A percentile compares a stretch with the other conserved stretches of the same genome.
phyloP scores from a whole-genome alignment of 2,113 vertebrate species.

The Glaucomys volans region DNA sequence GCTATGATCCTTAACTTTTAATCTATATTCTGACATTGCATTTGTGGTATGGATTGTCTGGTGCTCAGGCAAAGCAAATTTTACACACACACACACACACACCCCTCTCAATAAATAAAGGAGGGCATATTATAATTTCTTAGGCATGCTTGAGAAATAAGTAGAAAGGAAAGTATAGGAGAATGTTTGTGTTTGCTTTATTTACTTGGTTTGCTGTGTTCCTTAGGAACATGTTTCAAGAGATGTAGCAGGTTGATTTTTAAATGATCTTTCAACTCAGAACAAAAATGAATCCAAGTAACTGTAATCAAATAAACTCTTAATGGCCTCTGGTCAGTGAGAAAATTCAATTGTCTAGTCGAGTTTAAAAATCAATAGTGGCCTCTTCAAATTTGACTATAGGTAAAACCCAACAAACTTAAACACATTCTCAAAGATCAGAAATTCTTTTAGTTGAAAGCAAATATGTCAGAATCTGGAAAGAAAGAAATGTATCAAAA shows the following conservation, averaged over 20 bases:
- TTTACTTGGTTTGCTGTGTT: slow-evolving; percentile 36
- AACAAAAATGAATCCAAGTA: slow-evolving; percentile 51
- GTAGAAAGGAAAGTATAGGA: background rate
- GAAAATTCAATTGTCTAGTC: slow-evolving; percentile 62
- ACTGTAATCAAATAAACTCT: slow-evolving; percentile 54
- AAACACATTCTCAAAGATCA: slow-evolving; percentile 34
- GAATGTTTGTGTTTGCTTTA: background rate
- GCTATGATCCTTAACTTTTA: background rate
- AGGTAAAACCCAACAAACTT: slow-evolving; percentile 42
- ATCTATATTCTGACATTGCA: background rate
- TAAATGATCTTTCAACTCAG: slow-evolving; percentile 50
- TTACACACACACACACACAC: too few relatives aligned
- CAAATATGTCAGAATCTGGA: background rate
- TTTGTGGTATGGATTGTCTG: background rate
- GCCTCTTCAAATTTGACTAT: background rate
- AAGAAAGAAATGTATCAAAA: background rate
- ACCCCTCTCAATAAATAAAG: background rate
- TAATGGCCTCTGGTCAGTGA: slow-evolving; percentile 56
- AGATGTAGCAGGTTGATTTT: slow-evolving; percentile 21
- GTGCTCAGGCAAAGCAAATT: background rate
- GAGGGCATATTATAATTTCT: background rate
- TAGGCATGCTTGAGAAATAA: background rate
- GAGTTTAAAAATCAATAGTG: slow-evolving; percentile 60
- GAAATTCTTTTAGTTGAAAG: background rate
- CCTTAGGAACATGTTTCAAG: background rate